Evolutionary conservation across 2,797 vertebrate genomes (phyloP), one percentile per base, ranked within the genome.

Genomic region (Gobio occitaniae): DNA sequence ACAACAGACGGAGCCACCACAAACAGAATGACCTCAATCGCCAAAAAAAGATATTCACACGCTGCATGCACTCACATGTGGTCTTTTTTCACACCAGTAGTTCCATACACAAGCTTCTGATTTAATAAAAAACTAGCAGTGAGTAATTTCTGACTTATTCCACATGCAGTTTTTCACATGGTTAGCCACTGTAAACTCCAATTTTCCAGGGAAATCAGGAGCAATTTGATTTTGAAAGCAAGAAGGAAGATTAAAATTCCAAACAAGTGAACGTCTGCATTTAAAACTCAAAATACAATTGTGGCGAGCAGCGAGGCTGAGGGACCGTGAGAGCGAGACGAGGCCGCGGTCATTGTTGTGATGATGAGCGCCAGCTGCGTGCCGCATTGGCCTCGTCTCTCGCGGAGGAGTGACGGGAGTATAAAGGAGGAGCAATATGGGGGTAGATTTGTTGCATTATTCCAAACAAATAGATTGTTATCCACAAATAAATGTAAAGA

Each of bases 1-100:
- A 81, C 88, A 76, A 47, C 88, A 90, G 87, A 90, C 80, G 86
- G 89, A 84, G 85, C 84, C 63, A 68, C 38, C 36, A 36, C 54
- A 82, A 71, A 84, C 77, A 5, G 3, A 71, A 17, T 59, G 11
- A 78, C n/a, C n/a, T 59, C 29, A 65, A 72, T 54, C 15, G 82
- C 75, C 56, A 75, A 77, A 77, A 72, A 88, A 77, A 47, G 12
- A 80, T 36, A 74, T 66, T 83, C 29, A 61, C 68, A 78, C 65
- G 52, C 44, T 32, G 12, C 47, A 19, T 69, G 21, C 29, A 41
- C 15, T 44, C 29, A 7, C n/a, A 29, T 25, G 32, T 50, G 48
- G 21, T 41, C 1, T 41, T 44, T 69, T 68, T 65, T 16, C 47
- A 38, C 36, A 41, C 48, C 38, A 66, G 32, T 21, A 5, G 19